Evolutionary conservation across 2,888 invertebrate species (phyloP).

Genomic region (Hecatera dysodea): DNA sequence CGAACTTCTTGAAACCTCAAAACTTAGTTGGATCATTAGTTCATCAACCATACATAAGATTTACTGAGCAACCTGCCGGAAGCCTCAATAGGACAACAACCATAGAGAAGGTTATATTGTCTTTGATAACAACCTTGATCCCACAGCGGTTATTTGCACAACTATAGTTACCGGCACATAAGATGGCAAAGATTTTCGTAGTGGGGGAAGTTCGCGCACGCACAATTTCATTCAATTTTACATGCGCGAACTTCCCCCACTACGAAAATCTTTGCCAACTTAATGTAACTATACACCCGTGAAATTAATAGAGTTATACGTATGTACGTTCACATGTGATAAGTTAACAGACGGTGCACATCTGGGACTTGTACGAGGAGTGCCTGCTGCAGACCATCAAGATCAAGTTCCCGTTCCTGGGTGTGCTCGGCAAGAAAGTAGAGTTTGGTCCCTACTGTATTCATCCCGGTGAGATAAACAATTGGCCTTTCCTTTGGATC

Average conservation of each 20-base stretch:
- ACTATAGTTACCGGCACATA: too few species aligned
- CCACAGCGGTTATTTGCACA: background rate
- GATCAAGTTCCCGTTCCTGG: conserved; percentile 90
- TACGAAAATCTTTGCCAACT: too few species aligned
- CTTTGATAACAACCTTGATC: background rate
- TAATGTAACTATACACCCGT: too few species aligned
- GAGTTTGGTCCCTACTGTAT: conserved; percentile 91
- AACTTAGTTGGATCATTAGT: too few species aligned
- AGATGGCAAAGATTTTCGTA: too few species aligned
- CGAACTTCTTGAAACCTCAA: too few species aligned
- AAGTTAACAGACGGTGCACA: conserved; percentile 86
- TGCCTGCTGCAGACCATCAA: conserved; percentile 90
- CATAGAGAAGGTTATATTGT: too few species aligned
- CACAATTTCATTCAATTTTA: too few species aligned
- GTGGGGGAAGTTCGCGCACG: too few species aligned
- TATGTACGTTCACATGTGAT: conserved; percentile 4
- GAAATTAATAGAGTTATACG: background rate
- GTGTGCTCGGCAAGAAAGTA: conserved; percentile 89
- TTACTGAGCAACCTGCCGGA: background rate
- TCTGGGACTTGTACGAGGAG: conserved; percentile 91
- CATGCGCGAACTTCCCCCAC: too few species aligned
- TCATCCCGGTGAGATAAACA: conserved; percentile 81
- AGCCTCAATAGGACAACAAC: background rate
- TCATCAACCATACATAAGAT: too few species aligned
- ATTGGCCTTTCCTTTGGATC: background rate